phyloP scores from a whole-genome alignment of 2,797 vertebrate genomes.

The Sylvilagus floridanus region DNA sequence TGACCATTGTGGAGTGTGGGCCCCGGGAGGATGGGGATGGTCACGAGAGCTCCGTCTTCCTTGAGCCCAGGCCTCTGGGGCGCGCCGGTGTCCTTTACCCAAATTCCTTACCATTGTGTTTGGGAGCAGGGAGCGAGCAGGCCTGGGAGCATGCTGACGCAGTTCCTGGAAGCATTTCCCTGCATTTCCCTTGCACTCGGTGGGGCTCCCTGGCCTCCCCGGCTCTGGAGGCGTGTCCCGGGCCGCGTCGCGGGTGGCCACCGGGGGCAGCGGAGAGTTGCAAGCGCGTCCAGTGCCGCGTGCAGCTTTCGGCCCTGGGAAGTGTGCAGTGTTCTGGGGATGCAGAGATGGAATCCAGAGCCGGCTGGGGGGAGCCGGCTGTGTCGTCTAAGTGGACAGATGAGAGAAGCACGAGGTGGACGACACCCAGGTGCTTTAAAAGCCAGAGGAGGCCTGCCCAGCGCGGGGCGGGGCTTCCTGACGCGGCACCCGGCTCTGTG shows the following conservation, averaged over 20 bases:
- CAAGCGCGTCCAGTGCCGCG: background rate
- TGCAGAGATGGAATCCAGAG: background rate
- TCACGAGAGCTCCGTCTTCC: background rate
- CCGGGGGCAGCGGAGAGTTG: background rate
- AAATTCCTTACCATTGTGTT: background rate
- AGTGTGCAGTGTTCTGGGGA: background rate
- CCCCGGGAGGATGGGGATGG: rapidly evolving
- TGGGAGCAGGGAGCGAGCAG: no score
- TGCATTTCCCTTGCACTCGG: background rate
- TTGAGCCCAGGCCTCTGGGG: rapidly evolving
- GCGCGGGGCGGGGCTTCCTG: background rate
- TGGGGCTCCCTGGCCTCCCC: no score
- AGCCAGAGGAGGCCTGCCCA: no score
- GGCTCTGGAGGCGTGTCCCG: no score
- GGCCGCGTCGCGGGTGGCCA: background rate
- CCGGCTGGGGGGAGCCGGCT: background rate
- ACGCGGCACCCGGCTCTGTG: background rate
- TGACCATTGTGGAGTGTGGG: background rate
- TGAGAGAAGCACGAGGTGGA: background rate
- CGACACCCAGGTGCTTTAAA: rapidly evolving
- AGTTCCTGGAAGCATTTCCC: background rate
- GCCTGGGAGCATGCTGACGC: background rate
- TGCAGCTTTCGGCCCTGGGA: background rate
- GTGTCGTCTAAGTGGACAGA: rapidly evolving
- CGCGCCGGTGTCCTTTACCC: background rate